These are phyloP conservation scores for Pitta sordida DNA, from an alignment of 2,113 vertebrate genomes.

Conservation along the genomic window DNA sequence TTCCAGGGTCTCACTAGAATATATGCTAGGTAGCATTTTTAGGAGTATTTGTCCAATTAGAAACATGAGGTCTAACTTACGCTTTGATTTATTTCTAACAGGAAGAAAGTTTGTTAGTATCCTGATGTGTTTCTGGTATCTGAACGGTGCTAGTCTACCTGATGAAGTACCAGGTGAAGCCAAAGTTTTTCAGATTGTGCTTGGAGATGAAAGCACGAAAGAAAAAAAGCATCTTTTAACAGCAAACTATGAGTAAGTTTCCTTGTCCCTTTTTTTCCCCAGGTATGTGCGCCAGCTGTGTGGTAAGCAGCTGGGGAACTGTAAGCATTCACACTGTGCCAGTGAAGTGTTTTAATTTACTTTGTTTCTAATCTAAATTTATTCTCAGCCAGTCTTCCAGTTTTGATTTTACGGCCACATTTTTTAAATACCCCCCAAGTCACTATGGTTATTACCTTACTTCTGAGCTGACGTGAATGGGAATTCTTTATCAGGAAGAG, in stretches of 20 bases:
- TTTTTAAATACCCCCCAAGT: background rate
- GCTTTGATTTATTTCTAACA: constrained; percentile 65
- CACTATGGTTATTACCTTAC: background rate
- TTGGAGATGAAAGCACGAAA: constrained; percentile 71
- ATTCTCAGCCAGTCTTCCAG: background rate
- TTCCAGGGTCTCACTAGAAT: background rate
- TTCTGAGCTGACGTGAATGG: background rate
- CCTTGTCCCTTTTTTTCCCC: background rate
- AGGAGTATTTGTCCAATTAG: background rate
- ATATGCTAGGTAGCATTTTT: background rate
- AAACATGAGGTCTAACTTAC: background rate
- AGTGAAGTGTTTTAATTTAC: background rate
- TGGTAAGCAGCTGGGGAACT: background rate
- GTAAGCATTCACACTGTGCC: background rate
- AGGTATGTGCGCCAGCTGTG: background rate
- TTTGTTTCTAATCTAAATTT: background rate
- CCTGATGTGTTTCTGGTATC: constrained; percentile 95
- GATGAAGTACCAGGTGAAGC: constrained; percentile 76
- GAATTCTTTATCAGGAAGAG: background rate
- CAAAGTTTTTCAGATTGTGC: constrained; percentile 78
- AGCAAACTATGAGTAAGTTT: constrained; percentile 91
- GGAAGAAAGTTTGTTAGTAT: constrained; percentile 94
- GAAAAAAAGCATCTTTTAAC: constrained; percentile 84
- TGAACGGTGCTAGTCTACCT: constrained; percentile 82
- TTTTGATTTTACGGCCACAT: background rate